These are phyloP conservation scores for Camelus bactrianus DNA, from an alignment of 2,113 vertebrate genomes.

Conservation along the genomic window DNA sequence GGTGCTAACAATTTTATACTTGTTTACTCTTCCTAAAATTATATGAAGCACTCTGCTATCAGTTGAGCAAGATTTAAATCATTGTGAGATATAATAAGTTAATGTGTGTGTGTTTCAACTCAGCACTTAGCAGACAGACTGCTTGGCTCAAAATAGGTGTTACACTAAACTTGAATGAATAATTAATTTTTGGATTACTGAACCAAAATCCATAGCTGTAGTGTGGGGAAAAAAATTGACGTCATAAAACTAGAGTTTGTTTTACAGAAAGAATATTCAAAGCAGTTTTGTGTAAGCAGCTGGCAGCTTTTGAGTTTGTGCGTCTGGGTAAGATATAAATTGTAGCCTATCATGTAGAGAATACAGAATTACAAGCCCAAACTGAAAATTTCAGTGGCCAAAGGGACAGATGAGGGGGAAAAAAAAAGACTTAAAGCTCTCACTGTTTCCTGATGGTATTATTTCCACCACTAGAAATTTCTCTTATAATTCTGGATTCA, in stretches of 20 bases:
- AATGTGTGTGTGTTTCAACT: not conserved
- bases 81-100: not conserved
- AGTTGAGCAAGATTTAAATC: not conserved
- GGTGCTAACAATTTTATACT: not conserved
- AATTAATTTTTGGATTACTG: not conserved
- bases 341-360: not conserved
- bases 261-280: not conserved
- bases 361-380: not conserved
- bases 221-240: not conserved
- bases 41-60: not conserved
- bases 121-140: not conserved
- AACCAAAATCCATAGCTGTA: not conserved
- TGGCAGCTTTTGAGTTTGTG: not conserved
- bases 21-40: not conserved
- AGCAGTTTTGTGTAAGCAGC: not conserved
- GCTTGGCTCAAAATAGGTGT: not conserved
- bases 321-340: not conserved
- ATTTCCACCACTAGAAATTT: not conserved
- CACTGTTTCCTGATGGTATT: not conserved
- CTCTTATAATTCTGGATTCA: not conserved
- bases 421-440: not conserved
- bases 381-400: not conserved
- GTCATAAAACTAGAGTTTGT: not conserved
- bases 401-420: not conserved
- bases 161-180: constrained; percentile 7